phyloP scores from a whole-genome alignment of 2,113 vertebrate species.

The Psophia crepitans region DNA sequence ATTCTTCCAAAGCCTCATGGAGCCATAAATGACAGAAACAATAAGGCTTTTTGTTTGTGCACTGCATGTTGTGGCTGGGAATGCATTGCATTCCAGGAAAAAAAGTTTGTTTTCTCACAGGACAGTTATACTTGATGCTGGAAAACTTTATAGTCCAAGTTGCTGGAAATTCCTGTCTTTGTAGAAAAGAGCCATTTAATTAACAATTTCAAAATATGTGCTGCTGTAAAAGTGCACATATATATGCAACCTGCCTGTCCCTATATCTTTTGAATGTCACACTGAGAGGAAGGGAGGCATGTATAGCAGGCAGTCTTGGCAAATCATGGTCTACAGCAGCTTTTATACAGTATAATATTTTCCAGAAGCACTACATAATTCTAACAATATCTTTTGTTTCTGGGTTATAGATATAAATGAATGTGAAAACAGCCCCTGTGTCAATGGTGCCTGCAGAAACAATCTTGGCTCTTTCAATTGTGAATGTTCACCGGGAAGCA shows the following conservation, averaged over 20 bases:
- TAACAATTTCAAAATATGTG: background rate
- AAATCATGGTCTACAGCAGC: background rate
- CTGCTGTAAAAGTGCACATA: background rate
- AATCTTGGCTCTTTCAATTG: conserved; percentile 84
- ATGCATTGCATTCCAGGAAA: background rate
- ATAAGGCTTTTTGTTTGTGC: conserved; percentile 44
- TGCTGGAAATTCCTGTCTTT: background rate
- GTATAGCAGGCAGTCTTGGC: conserved; percentile 33
- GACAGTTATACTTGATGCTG: background rate
- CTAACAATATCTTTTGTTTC: conserved; percentile 67
- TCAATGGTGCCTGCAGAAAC: conserved; percentile 83
- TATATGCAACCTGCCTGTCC: background rate
- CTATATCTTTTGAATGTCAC: background rate
- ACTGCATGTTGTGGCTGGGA: background rate
- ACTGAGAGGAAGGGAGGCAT: background rate
- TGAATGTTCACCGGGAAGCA: conserved; percentile 82
- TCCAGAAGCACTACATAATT: conserved; percentile 37
- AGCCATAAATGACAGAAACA: conserved; percentile 46
- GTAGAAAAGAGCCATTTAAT: background rate
- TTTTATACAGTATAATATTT: conserved; percentile 44
- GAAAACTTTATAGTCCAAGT: background rate
- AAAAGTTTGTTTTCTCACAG: conserved; percentile 17
- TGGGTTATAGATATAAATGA: conserved; percentile 82
- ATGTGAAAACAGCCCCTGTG: conserved; percentile 83
- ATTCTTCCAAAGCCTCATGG: conserved; percentile 24